Evolutionary conservation across 2,797 vertebrate species (phyloP), one percentile per base, ranked within the genome.

Genomic region (Pangasius macronema): DNA sequence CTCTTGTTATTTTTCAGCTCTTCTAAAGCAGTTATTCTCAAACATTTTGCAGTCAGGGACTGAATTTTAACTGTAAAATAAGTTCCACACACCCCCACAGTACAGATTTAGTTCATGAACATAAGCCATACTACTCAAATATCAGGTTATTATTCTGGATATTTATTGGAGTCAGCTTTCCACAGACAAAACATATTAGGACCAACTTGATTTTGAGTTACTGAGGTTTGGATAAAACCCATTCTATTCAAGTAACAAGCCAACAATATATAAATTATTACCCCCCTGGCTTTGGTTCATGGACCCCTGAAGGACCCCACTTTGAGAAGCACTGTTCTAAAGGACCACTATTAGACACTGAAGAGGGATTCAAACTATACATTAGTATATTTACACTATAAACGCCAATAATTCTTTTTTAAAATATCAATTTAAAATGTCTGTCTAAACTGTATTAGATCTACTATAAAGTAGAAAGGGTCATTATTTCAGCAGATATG

Each of bases 401-500:
- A 68, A 68, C 30, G 18, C 65, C 65, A 18, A 68, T n/a, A 75
- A n/a, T 8, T 5, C 8, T n/a, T 27, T 27, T 75, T 49, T 27
- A 0, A n/a, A 49, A n/a, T 75, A 49, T 49, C 2, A 1, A 51
- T 51, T n/a, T 76, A 16, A 76, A 76, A 86, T 20, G 7, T 4
- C 20, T 82, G 49, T 1, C 10, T 33, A 51, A 76, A 65, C 30
- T 42, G 80, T 6, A 72, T 72, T 51, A 39, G 20, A 20, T 72
- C 67, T 82, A 20, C 27, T 39, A 39, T 86, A 13, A 86, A 75
- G 70, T 63, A 79, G 63, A 86, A 88, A 68, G 53, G 59, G 42
- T 83, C 11, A 49, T 86, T 84, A 70, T 63, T 82, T 85, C 76
- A 57, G 68, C 63, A 85, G 86, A 88, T 90, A 86, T 91, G 89